These are phyloP conservation scores for Yponomeuta cagnagella DNA, from an alignment of 2,888 invertebrate species.

Conservation along the genomic window DNA sequence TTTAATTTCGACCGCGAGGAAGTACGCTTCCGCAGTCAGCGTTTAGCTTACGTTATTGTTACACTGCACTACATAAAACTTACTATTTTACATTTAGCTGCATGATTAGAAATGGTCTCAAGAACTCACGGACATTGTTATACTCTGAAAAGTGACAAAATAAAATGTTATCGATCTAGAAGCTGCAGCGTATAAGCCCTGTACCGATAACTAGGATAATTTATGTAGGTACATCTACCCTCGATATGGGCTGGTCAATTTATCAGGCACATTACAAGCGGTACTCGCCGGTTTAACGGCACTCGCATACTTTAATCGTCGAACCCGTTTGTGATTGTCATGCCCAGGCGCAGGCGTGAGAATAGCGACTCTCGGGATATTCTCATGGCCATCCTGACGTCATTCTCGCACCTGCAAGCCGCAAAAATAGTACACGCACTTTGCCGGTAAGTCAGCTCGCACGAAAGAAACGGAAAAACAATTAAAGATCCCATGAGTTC, in stretches of 20 bases:
- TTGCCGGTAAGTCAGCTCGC: background rate
- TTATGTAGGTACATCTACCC: slow-evolving; percentile 8
- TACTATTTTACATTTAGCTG: too few species aligned
- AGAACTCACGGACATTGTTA: too few species aligned
- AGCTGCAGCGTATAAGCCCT: background rate
- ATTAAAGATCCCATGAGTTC: background rate
- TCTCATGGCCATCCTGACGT: slow-evolving; percentile 64
- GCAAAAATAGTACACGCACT: background rate
- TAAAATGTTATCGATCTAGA: too few species aligned
- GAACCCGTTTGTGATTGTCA: slow-evolving; percentile 62
- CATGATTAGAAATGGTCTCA: too few species aligned
- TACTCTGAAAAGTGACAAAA: too few species aligned
- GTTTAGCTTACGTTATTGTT: too few species aligned
- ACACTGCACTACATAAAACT: too few species aligned
- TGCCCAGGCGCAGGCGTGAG: slow-evolving; percentile 62
- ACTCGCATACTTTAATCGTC: slow-evolving; percentile 35
- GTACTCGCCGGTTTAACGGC: slow-evolving; percentile 14
- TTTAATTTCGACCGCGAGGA: slow-evolving; percentile 17
- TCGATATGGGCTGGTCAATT: slow-evolving; percentile 10
- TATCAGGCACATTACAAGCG: slow-evolving; percentile 13
- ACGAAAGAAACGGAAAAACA: background rate
- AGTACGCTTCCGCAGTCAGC: slow-evolving; percentile 11
- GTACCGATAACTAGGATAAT: slow-evolving; percentile 10
- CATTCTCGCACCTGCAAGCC: slow-evolving; percentile 58
- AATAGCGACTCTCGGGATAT: slow-evolving; percentile 59